phyloP scores from a whole-genome alignment of 2,888 invertebrate species.

The Crepidodera aurea region DNA sequence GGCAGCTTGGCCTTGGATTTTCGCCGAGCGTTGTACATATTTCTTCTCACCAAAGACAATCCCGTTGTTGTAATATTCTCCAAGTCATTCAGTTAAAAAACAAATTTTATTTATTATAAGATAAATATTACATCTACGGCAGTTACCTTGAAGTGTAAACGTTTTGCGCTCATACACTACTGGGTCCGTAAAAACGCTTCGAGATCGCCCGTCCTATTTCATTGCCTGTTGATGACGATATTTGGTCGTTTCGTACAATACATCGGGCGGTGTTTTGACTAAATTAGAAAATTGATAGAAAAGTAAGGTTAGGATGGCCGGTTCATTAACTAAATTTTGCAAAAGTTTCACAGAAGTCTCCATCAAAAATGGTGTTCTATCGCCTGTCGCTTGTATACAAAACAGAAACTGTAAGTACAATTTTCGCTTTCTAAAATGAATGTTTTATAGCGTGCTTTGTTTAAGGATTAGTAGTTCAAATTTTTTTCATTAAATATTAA shows the following conservation, averaged over 20 bases:
- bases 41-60: no score
- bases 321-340: conserved; percentile 58
- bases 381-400: conserved; percentile 41
- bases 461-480: no score
- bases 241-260: neutral
- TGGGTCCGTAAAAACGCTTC: conserved; percentile 8
- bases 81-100: no score
- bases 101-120: no score
- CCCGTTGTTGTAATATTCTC: no score
- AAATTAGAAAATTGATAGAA: conserved; percentile 2
- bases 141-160: conserved; percentile 8
- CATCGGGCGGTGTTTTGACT: neutral
- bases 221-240: neutral
- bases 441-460: neutral
- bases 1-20: no score
- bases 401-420: conserved; percentile 53
- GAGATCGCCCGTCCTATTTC: conserved; percentile 10
- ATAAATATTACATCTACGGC: no score
- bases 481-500: neutral
- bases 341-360: conserved; percentile 53
- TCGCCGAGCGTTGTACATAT: no score
- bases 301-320: conserved; percentile 58
- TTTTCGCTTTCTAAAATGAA: neutral
- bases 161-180: neutral
- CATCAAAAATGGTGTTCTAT: conserved; percentile 41